Evolutionary conservation across 2,113 vertebrate species (phyloP), one percentile per base, ranked within the genome.

Genomic region (Myodes glareolus): DNA sequence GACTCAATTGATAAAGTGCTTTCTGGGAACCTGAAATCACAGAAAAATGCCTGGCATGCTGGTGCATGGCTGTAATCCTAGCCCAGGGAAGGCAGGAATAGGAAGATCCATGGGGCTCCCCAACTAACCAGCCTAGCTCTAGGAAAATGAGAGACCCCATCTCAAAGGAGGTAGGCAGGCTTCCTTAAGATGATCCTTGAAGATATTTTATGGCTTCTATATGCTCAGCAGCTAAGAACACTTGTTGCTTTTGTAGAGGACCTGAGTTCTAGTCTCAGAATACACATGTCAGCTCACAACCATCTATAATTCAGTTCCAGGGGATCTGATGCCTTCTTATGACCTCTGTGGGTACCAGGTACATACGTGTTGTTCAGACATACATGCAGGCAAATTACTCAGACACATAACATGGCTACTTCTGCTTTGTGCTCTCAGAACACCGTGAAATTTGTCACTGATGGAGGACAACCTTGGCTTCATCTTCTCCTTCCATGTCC

Each of bases 361-460:
- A 25, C n/a, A 17, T 42, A 63, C 5, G 1, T 63, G 25, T 23
- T n/a, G 9, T 23, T 52, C 45, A 68, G 45, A 25, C 33, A 36
- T 14, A 70, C 10, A 50, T 87, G 31, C 45, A 86, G 16, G 27
- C 16, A 45, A 16, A 85, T 21, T 39, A 39, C 78, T 80, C 50
- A 80, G 17, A 19, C 61, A 68, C 42, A 68, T 52, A 52, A 47
- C 65, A 85, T 65, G 8, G 61, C 36, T 6, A 8, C 42, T 58
- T n/a, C 23, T n/a, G 61, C 55, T 9, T 68, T 70, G 45, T 52
- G 45, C 75, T 29, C 0, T 0, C 5, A 1, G 39, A 9, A 21
- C 25, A 5, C 1, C 8, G 55, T 13, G 0, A 1, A 7, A 7
- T 36, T 70, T 47, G 23, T 31, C 0, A 1, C 0, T 19, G 1